phyloP scores from a whole-genome alignment of 2,797 vertebrate species.

The Oryzias sinensis region DNA sequence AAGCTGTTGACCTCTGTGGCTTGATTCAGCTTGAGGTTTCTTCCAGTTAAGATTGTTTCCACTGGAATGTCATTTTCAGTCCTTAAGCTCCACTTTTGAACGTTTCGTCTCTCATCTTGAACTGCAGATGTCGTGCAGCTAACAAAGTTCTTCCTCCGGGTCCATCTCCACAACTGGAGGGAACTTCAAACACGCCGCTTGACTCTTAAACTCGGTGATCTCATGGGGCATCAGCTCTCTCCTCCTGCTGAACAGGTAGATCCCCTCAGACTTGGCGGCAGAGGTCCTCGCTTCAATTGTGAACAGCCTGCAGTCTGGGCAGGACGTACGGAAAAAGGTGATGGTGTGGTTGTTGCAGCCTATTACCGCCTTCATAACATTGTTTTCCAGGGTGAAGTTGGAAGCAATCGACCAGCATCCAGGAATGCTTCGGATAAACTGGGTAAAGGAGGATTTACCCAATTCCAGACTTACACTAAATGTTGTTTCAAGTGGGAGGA shows the following conservation, averaged over 20 bases:
- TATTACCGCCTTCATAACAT: constrained; percentile 7
- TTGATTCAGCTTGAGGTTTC: too few relatives aligned
- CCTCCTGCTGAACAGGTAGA: constrained; percentile 46
- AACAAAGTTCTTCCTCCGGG: constrained; percentile 33
- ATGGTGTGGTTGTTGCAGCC: neutral
- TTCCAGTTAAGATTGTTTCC: too few relatives aligned
- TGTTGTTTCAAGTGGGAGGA: neutral
- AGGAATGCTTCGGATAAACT: neutral
- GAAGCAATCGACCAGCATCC: constrained; percentile 9
- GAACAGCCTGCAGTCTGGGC: constrained; percentile 26
- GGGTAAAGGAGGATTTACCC: too few relatives aligned
- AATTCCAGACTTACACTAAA: too few relatives aligned
- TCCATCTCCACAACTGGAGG: constrained; percentile 43
- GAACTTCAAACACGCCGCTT: constrained; percentile 45
- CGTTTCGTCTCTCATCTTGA: neutral
- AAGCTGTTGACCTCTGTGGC: too few relatives aligned
- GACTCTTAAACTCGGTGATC: constrained; percentile 43
- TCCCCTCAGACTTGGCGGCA: neutral
- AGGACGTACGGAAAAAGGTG: constrained; percentile 13
- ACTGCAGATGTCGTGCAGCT: too few relatives aligned
- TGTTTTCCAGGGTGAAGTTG: constrained; percentile 22
- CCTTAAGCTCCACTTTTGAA: too few relatives aligned
- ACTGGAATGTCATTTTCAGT: too few relatives aligned
- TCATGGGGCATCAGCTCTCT: constrained; percentile 25
- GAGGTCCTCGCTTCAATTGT: neutral